phyloP scores from a whole-genome alignment of 2,888 invertebrate genomes.

The Drosophila ezoana region DNA sequence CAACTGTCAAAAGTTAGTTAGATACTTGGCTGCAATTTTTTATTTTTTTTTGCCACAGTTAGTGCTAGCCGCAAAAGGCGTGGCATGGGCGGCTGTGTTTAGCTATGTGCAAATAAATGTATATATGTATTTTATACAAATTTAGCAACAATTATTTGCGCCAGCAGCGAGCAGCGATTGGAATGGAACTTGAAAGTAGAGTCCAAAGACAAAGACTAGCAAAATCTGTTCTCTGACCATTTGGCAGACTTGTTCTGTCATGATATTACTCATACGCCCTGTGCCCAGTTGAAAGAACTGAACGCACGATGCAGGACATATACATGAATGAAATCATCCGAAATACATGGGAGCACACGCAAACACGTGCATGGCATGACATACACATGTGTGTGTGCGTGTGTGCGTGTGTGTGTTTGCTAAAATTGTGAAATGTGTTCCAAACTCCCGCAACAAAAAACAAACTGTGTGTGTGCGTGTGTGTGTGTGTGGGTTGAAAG shows the following conservation, averaged over 20 bases:
- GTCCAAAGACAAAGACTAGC: too few species aligned
- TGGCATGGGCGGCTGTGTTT: conserved; percentile 50
- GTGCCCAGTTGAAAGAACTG: conserved; percentile 21
- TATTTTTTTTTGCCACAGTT: conserved; percentile 18
- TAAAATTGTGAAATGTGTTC: conserved; percentile 72
- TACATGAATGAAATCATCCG: conserved; percentile 76
- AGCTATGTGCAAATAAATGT: not conserved
- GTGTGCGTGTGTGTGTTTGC: conserved; percentile 6
- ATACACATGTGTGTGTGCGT: not conserved
- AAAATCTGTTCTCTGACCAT: not conserved
- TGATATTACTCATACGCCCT: conserved; percentile 72
- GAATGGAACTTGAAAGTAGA: too few species aligned
- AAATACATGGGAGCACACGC: conserved; percentile 49
- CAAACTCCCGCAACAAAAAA: conserved; percentile 42
- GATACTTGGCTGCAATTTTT: conserved; percentile 33
- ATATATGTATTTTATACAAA: not conserved
- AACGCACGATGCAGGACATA: conserved; percentile 30
- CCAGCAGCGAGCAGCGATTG: not conserved
- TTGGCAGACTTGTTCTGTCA: conserved; percentile 25
- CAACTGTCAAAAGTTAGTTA: conserved; percentile 72
- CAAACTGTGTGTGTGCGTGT: conserved; percentile 35
- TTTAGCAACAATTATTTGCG: not conserved
- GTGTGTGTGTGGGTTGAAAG: conserved; percentile 35
- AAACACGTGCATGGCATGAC: conserved; percentile 26
- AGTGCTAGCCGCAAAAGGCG: conserved; percentile 47